These are phyloP conservation scores for Phragmatobia fuliginosa DNA, from an alignment of 2,888 invertebrate genomes.

Conservation along the genomic window DNA sequence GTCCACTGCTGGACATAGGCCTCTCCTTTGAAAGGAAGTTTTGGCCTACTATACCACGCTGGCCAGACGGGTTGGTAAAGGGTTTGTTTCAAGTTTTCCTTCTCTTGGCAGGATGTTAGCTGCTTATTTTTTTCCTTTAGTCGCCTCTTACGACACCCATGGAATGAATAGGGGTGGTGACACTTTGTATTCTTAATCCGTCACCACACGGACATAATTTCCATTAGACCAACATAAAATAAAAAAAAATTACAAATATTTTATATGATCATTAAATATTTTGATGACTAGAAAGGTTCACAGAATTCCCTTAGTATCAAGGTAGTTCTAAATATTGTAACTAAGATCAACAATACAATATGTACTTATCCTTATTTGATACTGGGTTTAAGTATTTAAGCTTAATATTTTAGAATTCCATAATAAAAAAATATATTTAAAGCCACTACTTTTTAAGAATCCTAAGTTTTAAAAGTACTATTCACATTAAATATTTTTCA, in stretches of 20 bases:
- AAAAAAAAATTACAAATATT: neutral
- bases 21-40: too few species aligned
- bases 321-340: neutral
- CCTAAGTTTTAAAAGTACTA: constrained; percentile 12
- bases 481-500: constrained; percentile 75
- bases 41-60: too few species aligned
- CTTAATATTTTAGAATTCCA: too few species aligned
- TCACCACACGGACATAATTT: too few species aligned
- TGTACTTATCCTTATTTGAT: neutral
- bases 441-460: neutral
- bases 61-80: too few species aligned
- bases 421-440: neutral
- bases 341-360: neutral
- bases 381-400: neutral
- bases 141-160: too few species aligned
- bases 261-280: neutral
- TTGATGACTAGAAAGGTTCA: neutral
- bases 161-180: too few species aligned
- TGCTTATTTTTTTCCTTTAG: too few species aligned
- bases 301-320: neutral
- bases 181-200: too few species aligned
- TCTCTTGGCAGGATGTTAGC: too few species aligned
- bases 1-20: too few species aligned
- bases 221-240: neutral
- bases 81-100: too few species aligned